Evolutionary conservation across 2,113 vertebrate genomes (phyloP).

Genomic region (Gracilinanus agilis): DNA sequence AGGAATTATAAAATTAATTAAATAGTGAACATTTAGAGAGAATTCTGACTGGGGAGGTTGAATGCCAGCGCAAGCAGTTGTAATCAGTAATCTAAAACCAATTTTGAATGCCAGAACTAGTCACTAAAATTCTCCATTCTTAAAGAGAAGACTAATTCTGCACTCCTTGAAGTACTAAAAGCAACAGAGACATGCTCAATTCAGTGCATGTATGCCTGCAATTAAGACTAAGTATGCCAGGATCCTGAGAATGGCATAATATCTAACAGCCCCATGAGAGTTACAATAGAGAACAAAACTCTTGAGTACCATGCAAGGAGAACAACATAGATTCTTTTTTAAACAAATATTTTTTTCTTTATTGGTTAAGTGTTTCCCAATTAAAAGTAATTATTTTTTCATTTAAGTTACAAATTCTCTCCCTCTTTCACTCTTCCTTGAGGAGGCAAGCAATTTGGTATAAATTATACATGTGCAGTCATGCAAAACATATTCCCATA

Average conservation of each 20-base stretch:
- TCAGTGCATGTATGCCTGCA: neutral
- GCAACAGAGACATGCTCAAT: neutral
- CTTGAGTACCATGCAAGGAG: neutral
- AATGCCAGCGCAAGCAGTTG: neutral
- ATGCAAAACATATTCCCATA: too few species aligned
- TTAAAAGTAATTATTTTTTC: neutral
- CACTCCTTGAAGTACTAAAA: neutral
- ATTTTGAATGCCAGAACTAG: neutral
- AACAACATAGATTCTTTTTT: neutral
- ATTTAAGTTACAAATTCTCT: too few species aligned
- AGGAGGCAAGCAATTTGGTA: too few species aligned
- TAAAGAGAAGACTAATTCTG: neutral
- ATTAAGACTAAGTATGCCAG: neutral
- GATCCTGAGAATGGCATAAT: neutral
- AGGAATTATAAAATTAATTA: neutral
- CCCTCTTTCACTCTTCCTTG: too few species aligned
- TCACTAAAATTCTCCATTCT: neutral
- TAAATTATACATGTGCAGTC: too few species aligned
- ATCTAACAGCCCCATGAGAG: neutral
- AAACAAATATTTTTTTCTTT: neutral
- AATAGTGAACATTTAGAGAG: neutral
- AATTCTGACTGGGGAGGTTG: neutral
- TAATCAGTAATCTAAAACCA: neutral
- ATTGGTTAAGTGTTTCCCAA: neutral
- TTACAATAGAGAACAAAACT: neutral